These are phyloP conservation scores for Mirounga angustirostris DNA, from an alignment of 2,113 vertebrate genomes.

Conservation along the genomic window DNA sequence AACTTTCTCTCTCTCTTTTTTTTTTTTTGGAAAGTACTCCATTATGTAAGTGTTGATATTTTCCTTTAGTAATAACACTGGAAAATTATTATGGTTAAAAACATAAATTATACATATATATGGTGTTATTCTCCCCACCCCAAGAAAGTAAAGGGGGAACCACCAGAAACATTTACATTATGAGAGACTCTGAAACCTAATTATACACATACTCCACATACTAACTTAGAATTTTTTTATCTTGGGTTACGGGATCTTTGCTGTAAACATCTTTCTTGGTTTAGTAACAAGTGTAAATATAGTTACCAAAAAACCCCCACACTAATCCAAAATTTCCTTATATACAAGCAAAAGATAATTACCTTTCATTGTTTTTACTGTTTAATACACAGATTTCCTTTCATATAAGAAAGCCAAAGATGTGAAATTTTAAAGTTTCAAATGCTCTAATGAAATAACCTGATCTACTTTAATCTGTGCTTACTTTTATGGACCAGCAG, in stretches of 20 bases:
- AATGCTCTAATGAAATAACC: background rate
- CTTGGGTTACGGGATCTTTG: conserved; percentile 26
- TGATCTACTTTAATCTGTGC: conserved; percentile 29
- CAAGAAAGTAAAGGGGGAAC: background rate
- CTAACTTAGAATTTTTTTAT: background rate
- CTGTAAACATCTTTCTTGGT: background rate
- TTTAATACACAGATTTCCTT: conserved; percentile 43
- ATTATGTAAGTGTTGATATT: conserved; percentile 37
- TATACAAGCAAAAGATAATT: background rate
- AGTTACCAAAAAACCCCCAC: background rate
- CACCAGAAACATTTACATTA: background rate
- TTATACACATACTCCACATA: conserved; percentile 25
- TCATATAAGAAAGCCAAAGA: background rate
- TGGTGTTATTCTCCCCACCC: background rate
- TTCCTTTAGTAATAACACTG: conserved; percentile 49
- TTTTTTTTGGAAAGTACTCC: background rate
- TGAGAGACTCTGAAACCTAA: conserved; percentile 29
- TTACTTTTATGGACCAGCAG: background rate
- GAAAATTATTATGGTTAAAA: conserved; percentile 29
- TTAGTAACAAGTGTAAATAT: conserved; percentile 18
- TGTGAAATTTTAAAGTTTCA: conserved; percentile 53
- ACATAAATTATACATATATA: background rate
- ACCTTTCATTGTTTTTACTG: conserved; percentile 18
- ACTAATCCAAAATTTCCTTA: background rate
- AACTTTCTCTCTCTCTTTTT: background rate